Base-by-base conservation (phyloP, 1,140 invertebrate species). In the Drosophila sp. region DNA sequence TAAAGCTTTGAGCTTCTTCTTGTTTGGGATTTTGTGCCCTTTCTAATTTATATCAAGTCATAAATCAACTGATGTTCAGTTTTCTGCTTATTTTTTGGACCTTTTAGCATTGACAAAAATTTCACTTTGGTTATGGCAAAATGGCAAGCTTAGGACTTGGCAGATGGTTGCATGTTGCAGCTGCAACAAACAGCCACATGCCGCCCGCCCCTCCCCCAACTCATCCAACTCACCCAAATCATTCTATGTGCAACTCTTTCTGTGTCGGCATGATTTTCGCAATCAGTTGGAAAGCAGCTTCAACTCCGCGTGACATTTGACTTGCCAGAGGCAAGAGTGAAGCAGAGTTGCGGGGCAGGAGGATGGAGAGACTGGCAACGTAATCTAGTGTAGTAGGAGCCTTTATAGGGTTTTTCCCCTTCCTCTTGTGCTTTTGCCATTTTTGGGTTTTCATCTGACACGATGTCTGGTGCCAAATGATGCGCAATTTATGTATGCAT, bases 361-460 rank as follows among this genome's bases (percentile, higher is more conserved):
- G 38, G 29, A 11, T 35, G 23, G 64, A 44, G 27, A 17, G 35
- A 25, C 61, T 64, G 47, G 29, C 71, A 62, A 40, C 69, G 68
- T 78, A 73, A 80, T 80, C 74, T 73, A 69, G 60, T 70, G 60
- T 35, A 41, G 66, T 6, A 50, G 44, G 17, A 17, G 17, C 17
- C 44, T 50, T 50, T 27, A 50, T 27, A 50, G 44, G 44, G 44
- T 50, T 50, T 44, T 50, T 1, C 23, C 4, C 44, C 10, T 17
- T 17, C 38, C n/a, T 17, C 7, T 60, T 64, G 27, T 75, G 56
- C 66, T 72, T 62, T 58, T 64, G 17, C 17, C 17, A 17, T 70
- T 74, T 85, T 67, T 69, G 76, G 82, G 82, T 87, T 87, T 87
- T 60, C 75, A 87, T 86, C 79, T 82, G 79, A 86, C 82, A 79